Base-by-base conservation (phyloP, 2,888 invertebrate genomes). In the Operophtera brumata region DNA sequence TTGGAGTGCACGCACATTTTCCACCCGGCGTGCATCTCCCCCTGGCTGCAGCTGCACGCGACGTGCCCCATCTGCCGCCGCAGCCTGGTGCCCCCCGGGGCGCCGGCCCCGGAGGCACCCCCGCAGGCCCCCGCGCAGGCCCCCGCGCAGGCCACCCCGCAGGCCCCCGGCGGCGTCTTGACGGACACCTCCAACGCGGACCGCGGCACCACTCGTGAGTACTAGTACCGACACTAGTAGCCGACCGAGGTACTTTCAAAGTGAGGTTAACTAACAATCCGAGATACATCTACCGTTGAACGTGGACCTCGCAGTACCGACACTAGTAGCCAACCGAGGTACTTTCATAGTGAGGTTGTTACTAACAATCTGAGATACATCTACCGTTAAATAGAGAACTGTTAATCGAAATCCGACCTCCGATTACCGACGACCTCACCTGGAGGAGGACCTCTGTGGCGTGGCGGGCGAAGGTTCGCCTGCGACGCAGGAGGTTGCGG, bases 1-100 rank as follows among this genome's bases (percentile, higher is more conserved):
- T 89, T 97, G 74, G 94, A 95, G 56, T 97, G 97, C 90, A 93
- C 93, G 69, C 99, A 99, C 90, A 91, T 96, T 54, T 99, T 96
- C 90, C 99, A 99, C 85, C 93, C 95, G 77, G 92, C 93, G 62
- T 99, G 99, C 82, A 99, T 99, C 84, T 93, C 96, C 66, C 98
- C 97, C 55, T 99, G 99, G 99, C 91, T 99, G 70, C 95, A 97
- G 91, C 91, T 98, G 91, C 98, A 98, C 89, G 97, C 97, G 57
- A 98, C 98, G 42, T 98, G 98, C 81, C 98, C 98, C 54, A 96
- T 98, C 70, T 98, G 98, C 89, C 93, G 98, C 54, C 96, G 84
- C 70, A 83, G 80, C 70, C 77, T 86, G 67, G 69, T 84, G 59
- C 64, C 61, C 47, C 47, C 43, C 45, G 58, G 40, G 39, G 57